Evolutionary conservation across 2,888 invertebrate genomes (phyloP).

Genomic region (Ochropleura leucogaster): DNA sequence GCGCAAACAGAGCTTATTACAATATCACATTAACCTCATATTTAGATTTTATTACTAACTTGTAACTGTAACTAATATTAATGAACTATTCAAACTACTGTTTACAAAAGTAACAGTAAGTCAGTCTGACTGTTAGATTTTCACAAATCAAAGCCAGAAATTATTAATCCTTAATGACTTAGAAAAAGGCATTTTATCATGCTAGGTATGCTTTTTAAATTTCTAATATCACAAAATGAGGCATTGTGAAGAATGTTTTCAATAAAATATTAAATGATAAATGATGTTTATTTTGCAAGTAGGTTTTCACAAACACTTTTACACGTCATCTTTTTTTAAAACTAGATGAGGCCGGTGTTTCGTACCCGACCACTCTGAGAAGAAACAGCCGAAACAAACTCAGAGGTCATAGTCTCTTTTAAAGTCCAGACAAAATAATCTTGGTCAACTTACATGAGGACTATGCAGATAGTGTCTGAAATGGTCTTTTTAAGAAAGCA

Average conservation of each 20-base stretch:
- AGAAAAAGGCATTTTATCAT: neutral
- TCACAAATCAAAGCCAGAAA: neutral
- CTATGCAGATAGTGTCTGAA: no score
- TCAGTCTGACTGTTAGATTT: neutral
- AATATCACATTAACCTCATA: slow-evolving; percentile 62
- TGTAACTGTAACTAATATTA: slow-evolving; percentile 9
- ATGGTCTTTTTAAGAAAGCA: no score
- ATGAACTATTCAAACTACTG: neutral
- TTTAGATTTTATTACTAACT: slow-evolving; percentile 44
- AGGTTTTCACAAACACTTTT: no score
- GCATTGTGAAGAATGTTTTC: neutral
- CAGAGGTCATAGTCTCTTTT: no score
- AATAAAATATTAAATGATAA: no score
- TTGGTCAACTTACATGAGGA: no score
- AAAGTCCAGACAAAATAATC: no score
- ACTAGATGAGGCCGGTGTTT: no score
- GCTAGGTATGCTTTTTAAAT: neutral
- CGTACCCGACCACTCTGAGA: no score
- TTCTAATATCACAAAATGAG: neutral
- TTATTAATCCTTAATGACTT: neutral
- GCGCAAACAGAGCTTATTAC: slow-evolving; percentile 44
- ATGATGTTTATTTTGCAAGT: no score
- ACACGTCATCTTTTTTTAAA: no score
- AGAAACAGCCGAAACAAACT: no score
- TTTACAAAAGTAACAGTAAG: neutral